Base-by-base conservation (phyloP, 1,140 invertebrate species). In the Scylla paramamosain region DNA sequence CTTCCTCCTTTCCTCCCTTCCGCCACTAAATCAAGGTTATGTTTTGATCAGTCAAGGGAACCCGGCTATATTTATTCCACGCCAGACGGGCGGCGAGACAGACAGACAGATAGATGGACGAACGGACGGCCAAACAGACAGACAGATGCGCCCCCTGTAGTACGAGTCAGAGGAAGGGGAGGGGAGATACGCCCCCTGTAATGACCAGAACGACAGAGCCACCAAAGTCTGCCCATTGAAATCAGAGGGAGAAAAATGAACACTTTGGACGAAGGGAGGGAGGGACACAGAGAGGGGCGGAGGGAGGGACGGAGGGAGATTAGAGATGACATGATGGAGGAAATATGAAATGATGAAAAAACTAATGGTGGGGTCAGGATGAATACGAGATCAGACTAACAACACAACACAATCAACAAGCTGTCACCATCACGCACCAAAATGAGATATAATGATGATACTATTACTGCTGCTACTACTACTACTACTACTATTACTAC, bases 241-340 rank as follows among this genome's bases (percentile, higher is more conserved):
- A 88, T 46, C 45, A 46, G 28, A 88, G 86, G 45, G 86, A 88
- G 86, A 88, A 46, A 88, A 46, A 88, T 39, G 45, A 46, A 88
- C 67, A n/a, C 67, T 67, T 67, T 25, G 45, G 31, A 32, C 7
- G 45, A 2, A 88, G 28, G 45, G 29, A 87, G 29, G 45, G 90
- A 92, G 45, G 67, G 48, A 67, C 48, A 31, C 48, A 25, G 29
- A 7, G 39, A 29, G 52, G 90, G 39, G n/a, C 28, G 90, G 28
- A 39, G 52, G 16, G 39, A 39, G 52, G 45, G 39, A 59, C 1
- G 86, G 20, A 46, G 86, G 31, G 86, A 46, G 32, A 88, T 39
- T 77, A 77, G 20, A 20, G 67, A 77, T 77, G 67, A 77, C 67
- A 77, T 77, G 67, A 77, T 77, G 67, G 67, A 77, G 67, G 25